phyloP scores from a whole-genome alignment of 1,140 invertebrate species.

The Ylistrum balloti region DNA sequence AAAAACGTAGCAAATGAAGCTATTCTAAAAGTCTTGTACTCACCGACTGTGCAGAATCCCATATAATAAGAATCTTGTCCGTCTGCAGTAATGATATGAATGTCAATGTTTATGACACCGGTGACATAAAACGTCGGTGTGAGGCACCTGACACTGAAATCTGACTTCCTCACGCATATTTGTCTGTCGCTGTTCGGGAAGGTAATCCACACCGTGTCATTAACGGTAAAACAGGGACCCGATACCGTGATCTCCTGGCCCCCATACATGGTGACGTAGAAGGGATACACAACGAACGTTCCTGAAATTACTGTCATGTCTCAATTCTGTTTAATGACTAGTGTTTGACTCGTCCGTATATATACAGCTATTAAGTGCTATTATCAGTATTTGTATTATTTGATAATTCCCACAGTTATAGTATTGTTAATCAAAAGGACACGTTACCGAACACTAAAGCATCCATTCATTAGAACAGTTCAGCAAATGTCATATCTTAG shows the following conservation, averaged over 20 bases:
- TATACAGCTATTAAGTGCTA: too few relatives aligned
- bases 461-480: too few relatives aligned
- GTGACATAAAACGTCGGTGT: slow-evolving; percentile 45
- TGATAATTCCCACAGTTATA: too few relatives aligned
- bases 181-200: background rate
- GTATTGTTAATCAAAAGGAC: too few relatives aligned
- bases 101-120: background rate
- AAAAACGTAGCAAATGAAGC: too few relatives aligned
- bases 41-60: background rate
- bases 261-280: slow-evolving; percentile 47
- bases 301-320: slow-evolving; percentile 39
- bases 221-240: slow-evolving; percentile 48
- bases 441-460: too few relatives aligned
- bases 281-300: slow-evolving; percentile 37
- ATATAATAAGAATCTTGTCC: background rate
- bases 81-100: background rate
- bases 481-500: too few relatives aligned
- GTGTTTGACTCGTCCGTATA: too few relatives aligned
- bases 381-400: too few relatives aligned
- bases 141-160: slow-evolving; percentile 10
- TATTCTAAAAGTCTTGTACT: too few relatives aligned
- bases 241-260: slow-evolving; percentile 11
- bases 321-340: too few relatives aligned
- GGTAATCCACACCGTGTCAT: background rate
- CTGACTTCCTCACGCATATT: background rate